phyloP scores from a whole-genome alignment of 2,113 vertebrate genomes.

The Hippocampus guttulatus region DNA sequence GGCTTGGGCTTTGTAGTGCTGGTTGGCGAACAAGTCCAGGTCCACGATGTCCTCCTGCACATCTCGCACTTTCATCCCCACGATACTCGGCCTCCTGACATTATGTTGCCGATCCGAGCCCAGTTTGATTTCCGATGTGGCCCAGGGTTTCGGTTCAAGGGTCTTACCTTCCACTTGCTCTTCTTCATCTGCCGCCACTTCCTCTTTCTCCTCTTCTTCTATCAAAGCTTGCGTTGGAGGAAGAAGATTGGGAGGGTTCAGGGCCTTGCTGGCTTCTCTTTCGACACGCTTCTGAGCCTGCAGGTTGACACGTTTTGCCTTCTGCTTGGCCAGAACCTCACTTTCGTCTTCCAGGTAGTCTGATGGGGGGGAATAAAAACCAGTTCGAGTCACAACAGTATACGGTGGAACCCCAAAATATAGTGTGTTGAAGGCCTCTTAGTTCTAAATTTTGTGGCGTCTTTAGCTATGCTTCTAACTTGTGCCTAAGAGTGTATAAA shows the following conservation, averaged over 20 bases:
- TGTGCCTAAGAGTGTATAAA: not conserved
- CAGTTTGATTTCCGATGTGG: slow-evolving; percentile 20
- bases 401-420: not conserved
- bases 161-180: slow-evolving; percentile 38
- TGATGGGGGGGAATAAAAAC: not conserved
- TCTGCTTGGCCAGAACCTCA: slow-evolving; percentile 38
- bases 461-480: not conserved
- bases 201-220: slow-evolving; percentile 37
- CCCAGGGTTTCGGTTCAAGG: slow-evolving; percentile 34
- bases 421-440: no score
- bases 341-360: slow-evolving; percentile 58
- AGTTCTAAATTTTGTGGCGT: no score
- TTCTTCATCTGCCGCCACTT: slow-evolving; percentile 28
- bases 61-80: slow-evolving; percentile 53
- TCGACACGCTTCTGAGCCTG: slow-evolving; percentile 4
- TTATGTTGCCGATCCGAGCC: not conserved
- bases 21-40: slow-evolving; percentile 78
- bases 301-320: slow-evolving; percentile 20
- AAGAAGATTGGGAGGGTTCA: slow-evolving; percentile 11
- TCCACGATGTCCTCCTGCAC: slow-evolving; percentile 78
- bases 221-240: slow-evolving; percentile 14
- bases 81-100: slow-evolving; percentile 59
- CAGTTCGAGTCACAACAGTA: not conserved
- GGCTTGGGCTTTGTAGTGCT: slow-evolving; percentile 76
- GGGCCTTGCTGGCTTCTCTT: slow-evolving; percentile 36